Percentiles rank a stretch among this genome's conserved stretches.
Conservation (phyloP, 1,140 invertebrate species). For the Temnothorax curvispinosus region DNA sequence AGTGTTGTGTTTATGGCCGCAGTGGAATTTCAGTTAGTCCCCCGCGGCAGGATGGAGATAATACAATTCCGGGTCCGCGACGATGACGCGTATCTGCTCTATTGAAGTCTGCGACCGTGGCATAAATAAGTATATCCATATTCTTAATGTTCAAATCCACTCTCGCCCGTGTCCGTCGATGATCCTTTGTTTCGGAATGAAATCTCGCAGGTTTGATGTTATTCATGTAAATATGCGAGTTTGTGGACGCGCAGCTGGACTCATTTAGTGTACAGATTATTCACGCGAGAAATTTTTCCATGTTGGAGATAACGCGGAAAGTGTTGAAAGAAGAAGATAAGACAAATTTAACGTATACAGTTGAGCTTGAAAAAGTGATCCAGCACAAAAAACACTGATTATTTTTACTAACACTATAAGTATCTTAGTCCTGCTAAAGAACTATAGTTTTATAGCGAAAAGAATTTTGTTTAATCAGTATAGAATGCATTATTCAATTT, state of each 20-base stretch:
- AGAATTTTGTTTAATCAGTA: background rate
- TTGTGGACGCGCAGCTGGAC: background rate
- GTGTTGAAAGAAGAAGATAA: conserved; percentile 36
- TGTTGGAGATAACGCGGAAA: conserved; percentile 23
- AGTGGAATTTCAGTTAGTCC: conserved; percentile 75
- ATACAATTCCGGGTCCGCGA: conserved; percentile 68
- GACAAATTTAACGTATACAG: background rate
- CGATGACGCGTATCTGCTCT: conserved; percentile 62
- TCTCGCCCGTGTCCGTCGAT: conserved; percentile 51
- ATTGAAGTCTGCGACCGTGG: conserved; percentile 61
- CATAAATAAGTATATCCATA: conserved; percentile 74
- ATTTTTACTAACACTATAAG: background rate
- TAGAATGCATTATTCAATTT: background rate
- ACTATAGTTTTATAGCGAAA: background rate
- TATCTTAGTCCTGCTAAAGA: background rate
- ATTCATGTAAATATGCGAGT: conserved; percentile 35
- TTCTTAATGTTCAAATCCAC: conserved; percentile 72
- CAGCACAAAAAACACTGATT: background rate
- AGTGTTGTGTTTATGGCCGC: conserved; percentile 70
- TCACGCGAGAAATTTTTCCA: conserved; percentile 46
- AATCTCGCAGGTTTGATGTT: conserved; percentile 12
- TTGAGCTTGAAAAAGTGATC: background rate
- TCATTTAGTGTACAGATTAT: conserved; percentile 29
- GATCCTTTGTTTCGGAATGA: conserved; percentile 36
- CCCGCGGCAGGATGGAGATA: conserved; percentile 68